These are phyloP conservation scores for Stenodema calcarata DNA, from an alignment of 2,888 invertebrate genomes.

Conservation along the genomic window DNA sequence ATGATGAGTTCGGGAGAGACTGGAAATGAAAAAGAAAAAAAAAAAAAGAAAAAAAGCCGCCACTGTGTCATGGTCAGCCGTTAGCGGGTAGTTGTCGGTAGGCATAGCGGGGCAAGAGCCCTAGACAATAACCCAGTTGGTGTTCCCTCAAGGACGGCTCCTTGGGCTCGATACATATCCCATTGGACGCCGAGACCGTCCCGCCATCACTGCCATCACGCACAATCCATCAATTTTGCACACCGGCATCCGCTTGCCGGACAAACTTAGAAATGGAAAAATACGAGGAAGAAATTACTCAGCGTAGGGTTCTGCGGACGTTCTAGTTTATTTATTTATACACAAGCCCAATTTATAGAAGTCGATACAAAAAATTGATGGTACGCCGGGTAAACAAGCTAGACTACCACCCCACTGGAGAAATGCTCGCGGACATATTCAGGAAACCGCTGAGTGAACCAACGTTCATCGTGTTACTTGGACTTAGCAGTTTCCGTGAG, in stretches of 20 bases:
- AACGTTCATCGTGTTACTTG: no score
- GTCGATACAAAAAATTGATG: no score
- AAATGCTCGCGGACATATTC: no score
- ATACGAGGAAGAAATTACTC: no score
- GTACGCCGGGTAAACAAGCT: no score
- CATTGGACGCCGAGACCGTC: neutral
- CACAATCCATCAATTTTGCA: neutral
- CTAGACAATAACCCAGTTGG: conserved; percentile 25
- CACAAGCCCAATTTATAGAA: no score
- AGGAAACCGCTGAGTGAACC: no score
- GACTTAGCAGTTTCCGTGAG: no score
- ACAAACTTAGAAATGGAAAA: no score
- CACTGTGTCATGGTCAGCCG: conserved; percentile 14
- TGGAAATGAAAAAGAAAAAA: neutral
- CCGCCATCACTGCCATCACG: neutral
- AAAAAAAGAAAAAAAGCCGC: neutral
- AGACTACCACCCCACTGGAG: no score
- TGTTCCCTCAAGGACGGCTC: conserved; percentile 4
- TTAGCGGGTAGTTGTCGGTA: neutral
- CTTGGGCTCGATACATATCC: conserved; percentile 17
- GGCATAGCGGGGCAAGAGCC: neutral
- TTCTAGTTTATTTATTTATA: no score
- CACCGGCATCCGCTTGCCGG: neutral
- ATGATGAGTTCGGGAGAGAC: neutral
- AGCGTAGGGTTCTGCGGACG: no score